Evolutionary conservation across 2,797 vertebrate genomes (phyloP).

Genomic region (Rhynchotus rufescens): DNA sequence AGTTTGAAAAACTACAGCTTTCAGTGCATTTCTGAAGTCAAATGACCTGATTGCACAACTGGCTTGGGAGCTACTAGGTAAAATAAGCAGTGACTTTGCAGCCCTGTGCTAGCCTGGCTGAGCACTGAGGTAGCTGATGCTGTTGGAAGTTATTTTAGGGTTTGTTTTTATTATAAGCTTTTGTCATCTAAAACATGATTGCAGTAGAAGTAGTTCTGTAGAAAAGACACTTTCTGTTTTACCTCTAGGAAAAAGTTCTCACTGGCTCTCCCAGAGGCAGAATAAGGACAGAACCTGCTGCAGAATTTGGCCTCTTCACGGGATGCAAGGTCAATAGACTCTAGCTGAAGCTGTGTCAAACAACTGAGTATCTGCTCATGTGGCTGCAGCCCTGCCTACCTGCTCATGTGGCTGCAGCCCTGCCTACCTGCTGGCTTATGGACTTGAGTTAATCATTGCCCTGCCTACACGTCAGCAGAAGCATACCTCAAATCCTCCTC

Average conservation of each 20-base stretch:
- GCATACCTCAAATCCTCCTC: background rate
- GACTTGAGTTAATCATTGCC: background rate
- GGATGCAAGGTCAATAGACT: background rate
- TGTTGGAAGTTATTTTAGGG: background rate
- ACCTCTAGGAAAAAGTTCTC: background rate
- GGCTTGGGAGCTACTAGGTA: constrained; percentile 42
- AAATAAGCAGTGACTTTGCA: constrained; percentile 59
- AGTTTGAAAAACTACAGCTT: background rate
- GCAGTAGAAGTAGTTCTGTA: background rate
- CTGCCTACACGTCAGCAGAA: background rate
- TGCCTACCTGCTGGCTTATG: background rate
- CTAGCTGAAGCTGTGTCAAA: background rate
- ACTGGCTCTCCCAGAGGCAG: background rate
- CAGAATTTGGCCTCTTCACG: background rate
- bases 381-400: background rate
- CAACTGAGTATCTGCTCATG: background rate
- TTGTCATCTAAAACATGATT: background rate
- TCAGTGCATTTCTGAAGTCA: constrained; percentile 56
- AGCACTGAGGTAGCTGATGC: background rate
- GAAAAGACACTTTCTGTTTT: background rate
- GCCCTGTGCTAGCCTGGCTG: constrained; percentile 27
- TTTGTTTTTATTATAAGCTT: background rate
- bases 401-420: no score
- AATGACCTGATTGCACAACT: constrained; percentile 58
- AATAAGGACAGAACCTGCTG: background rate